A percentile compares a stretch with the other conserved stretches of the same genome.
These are phyloP conservation scores for Parnassius glacialis DNA, from an alignment of 2,888 invertebrate species.

Conservation along the genomic window DNA sequence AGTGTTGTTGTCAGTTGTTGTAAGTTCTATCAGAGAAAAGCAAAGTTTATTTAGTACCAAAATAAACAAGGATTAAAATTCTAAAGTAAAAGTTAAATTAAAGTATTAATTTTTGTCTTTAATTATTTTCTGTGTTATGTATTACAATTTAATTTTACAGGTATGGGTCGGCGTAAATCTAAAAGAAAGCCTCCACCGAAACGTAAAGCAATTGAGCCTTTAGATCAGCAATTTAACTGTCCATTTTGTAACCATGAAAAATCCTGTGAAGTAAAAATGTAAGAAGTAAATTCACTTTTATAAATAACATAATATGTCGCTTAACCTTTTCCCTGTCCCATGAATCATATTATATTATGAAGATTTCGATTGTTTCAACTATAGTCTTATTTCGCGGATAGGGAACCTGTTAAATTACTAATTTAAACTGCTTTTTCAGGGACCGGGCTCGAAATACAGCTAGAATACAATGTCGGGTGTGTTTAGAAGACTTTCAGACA, in stretches of 20 bases:
- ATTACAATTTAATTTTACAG: constrained; percentile 33
- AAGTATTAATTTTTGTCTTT: too few species aligned
- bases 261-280: constrained; percentile 99
- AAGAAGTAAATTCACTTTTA: constrained; percentile 73
- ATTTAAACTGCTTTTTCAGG: constrained; percentile 80
- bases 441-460: constrained; percentile 97
- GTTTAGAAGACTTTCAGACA: constrained; percentile 98
- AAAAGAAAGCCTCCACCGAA: constrained; percentile 98
- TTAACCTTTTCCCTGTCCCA: background rate
- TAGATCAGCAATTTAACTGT: constrained; percentile 98
- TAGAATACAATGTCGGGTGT: constrained; percentile 96
- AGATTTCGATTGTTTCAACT: too few species aligned
- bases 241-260: constrained; percentile 99
- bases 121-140: background rate
- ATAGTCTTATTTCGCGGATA: too few species aligned
- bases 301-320: background rate
- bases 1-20: too few species aligned
- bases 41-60: too few species aligned
- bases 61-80: too few species aligned
- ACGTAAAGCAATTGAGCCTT: constrained; percentile 93
- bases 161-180: constrained; percentile 97
- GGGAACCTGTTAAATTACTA: too few species aligned
- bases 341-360: too few species aligned
- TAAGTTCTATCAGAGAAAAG: too few species aligned
- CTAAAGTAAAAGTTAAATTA: too few species aligned